Evolutionary conservation across 2,888 invertebrate species (phyloP).

Genomic region (Sycophila texana): DNA sequence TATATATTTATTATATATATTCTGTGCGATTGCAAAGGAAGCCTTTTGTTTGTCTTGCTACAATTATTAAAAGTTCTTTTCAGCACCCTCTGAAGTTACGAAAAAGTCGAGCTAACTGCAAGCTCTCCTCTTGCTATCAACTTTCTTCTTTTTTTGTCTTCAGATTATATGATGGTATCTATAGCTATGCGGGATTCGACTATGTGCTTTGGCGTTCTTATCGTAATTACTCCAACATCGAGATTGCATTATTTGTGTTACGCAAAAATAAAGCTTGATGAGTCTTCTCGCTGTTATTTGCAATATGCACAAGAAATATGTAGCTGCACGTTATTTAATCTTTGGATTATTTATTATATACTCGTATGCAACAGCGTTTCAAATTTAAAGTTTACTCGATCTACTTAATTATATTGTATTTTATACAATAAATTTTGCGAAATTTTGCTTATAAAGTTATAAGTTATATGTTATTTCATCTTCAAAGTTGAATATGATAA

Average conservation of each 20-base stretch:
- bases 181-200: conserved; percentile 2
- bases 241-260: conserved; percentile 43
- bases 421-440: conserved; percentile 40
- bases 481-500: background rate
- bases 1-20: conserved; percentile 9
- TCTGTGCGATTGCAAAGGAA: conserved; percentile 20
- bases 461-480: no score
- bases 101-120: background rate
- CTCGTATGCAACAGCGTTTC: no score
- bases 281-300: conserved; percentile 30
- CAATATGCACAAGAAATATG: conserved; percentile 49
- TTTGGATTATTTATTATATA: no score
- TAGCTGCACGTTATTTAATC: conserved; percentile 50
- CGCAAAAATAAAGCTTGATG: conserved; percentile 47
- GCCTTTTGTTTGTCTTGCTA: background rate
- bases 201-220: conserved; percentile 15
- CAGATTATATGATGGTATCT: background rate
- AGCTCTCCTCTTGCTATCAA: no score
- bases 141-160: background rate
- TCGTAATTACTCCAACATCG: conserved; percentile 34
- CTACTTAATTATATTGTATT: conserved; percentile 10
- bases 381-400: no score
- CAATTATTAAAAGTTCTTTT: background rate
- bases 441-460: conserved; percentile 30
- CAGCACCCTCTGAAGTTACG: conserved; percentile 8